Percentiles rank a stretch among this genome's conserved stretches.
Conservation (phyloP, 2,797 vertebrate species). For the Leptoclinus maculatus region DNA sequence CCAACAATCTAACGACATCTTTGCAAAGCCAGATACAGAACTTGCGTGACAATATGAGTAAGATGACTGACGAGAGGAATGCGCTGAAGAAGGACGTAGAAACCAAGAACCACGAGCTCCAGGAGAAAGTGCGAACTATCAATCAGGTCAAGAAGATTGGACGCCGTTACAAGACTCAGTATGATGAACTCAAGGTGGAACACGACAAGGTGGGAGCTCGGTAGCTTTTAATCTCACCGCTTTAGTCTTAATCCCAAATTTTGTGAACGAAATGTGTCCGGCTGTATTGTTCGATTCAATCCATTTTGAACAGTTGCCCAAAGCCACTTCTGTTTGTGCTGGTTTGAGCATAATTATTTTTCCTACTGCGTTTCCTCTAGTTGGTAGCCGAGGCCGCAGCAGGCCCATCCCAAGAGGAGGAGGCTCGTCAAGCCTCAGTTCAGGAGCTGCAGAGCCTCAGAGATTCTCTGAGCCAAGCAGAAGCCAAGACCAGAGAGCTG, state of each 20-base stretch:
- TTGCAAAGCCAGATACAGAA: conserved; percentile 91
- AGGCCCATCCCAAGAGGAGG: conserved; percentile 86
- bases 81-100: conserved; percentile 87
- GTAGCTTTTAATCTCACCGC: background rate
- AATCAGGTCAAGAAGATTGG: conserved; percentile 98
- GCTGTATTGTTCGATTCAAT: background rate
- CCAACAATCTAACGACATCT: conserved; percentile 85
- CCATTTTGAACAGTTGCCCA: fast-evolving
- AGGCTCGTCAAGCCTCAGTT: conserved; percentile 88
- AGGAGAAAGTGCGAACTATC: conserved; percentile 93
- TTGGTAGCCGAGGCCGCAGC: conserved; percentile 86
- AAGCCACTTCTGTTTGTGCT: background rate
- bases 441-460: conserved; percentile 91
- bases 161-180: conserved; percentile 96
- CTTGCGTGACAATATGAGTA: conserved; percentile 87
- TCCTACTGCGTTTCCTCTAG: conserved; percentile 55
- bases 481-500: conserved; percentile 87
- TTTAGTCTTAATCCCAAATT: background rate
- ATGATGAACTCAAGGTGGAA: conserved; percentile 94
- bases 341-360: background rate
- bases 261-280: background rate
- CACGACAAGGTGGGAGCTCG: conserved; percentile 89
- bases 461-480: conserved; percentile 88
- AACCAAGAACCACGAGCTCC: conserved; percentile 88
- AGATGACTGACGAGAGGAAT: conserved; percentile 88